These are phyloP conservation scores for Onychorhynchus coronatus DNA, from an alignment of 2,113 vertebrate species.

Conservation along the genomic window DNA sequence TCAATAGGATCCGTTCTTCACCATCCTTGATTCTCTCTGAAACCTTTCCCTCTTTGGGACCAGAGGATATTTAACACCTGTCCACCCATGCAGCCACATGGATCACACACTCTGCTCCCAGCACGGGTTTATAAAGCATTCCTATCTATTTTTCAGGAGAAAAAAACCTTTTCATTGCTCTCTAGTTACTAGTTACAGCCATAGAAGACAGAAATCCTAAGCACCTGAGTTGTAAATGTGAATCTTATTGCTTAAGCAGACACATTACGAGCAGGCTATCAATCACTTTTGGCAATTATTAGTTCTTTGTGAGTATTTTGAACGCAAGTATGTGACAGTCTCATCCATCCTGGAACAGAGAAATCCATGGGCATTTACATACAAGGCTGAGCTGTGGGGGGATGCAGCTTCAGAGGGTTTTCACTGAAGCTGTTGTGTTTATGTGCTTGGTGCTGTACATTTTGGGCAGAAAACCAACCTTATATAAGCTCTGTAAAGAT, in stretches of 20 bases:
- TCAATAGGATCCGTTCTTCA: accelerated
- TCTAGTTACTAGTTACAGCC: background rate
- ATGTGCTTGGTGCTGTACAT: accelerated
- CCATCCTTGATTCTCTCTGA: background rate
- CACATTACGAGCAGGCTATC: background rate
- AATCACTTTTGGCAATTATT: slow-evolving; percentile 26
- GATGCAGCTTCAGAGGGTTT: background rate
- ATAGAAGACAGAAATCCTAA: background rate
- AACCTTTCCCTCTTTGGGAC: background rate
- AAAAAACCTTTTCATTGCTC: background rate
- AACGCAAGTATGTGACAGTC: background rate
- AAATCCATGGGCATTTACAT: background rate
- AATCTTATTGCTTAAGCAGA: background rate
- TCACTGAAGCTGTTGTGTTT: background rate
- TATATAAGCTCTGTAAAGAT: background rate
- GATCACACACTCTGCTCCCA: background rate
- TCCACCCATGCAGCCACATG: no score
- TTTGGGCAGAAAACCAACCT: background rate
- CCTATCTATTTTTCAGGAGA: background rate
- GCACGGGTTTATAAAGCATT: background rate
- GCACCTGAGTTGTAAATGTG: background rate
- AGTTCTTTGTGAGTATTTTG: background rate
- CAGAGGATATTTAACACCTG: background rate
- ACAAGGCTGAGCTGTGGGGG: background rate
- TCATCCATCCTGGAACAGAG: slow-evolving; percentile 12